A percentile compares a stretch with the other conserved stretches of the same genome.
These are phyloP conservation scores for Acrocephalus scirpaceus DNA, from an alignment of 2,797 vertebrate species.

Conservation along the genomic window DNA sequence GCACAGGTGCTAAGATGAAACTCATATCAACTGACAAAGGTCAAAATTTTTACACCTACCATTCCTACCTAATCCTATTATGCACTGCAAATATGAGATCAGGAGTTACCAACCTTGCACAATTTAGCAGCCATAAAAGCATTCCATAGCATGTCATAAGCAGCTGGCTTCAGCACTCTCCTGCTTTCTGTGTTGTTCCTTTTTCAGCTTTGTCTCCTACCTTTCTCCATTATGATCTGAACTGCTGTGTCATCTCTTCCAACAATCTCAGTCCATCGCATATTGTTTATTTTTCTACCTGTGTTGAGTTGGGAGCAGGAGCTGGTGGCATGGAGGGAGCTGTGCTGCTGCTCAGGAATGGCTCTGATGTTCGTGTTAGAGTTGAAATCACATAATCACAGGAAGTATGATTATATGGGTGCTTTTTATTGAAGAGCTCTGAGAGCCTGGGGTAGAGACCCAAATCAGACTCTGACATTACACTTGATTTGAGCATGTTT, in stretches of 20 bases:
- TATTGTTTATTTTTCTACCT: background rate
- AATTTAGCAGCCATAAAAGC: background rate
- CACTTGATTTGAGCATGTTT: too few relatives aligned
- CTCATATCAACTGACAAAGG: background rate
- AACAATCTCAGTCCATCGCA: background rate
- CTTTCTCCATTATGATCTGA: background rate
- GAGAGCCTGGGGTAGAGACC: too few relatives aligned
- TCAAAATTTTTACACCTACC: background rate
- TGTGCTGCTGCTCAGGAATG: background rate
- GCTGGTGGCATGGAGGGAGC: rapidly evolving
- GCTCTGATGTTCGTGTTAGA: background rate
- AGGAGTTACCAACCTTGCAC: background rate
- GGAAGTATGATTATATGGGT: too few relatives aligned
- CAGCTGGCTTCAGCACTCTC: background rate
- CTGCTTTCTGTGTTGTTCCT: background rate
- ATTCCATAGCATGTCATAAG: background rate
- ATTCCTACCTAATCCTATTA: background rate
- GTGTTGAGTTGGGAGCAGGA: background rate
- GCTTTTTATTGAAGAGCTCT: too few relatives aligned
- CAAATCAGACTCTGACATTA: too few relatives aligned
- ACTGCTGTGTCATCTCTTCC: background rate
- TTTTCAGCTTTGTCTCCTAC: background rate
- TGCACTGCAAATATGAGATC: background rate
- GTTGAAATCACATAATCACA: too few relatives aligned
- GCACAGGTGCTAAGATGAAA: background rate